These are phyloP conservation scores for Nasonovia ribisnigri DNA, from an alignment of 2,888 invertebrate species.

Conservation along the genomic window DNA sequence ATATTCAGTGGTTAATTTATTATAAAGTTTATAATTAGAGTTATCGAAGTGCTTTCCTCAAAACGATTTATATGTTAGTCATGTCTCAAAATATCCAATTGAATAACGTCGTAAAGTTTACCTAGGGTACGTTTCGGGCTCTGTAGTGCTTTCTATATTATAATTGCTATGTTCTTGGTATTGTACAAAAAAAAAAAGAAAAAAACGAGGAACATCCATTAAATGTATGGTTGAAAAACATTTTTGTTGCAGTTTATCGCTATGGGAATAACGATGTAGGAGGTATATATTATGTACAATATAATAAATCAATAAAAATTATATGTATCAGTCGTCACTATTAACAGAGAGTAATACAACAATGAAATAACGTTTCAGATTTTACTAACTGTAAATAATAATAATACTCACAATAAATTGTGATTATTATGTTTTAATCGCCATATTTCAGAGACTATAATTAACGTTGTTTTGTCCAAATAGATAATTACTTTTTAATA, in stretches of 20 bases:
- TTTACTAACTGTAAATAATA: background rate
- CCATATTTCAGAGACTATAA: background rate
- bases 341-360: background rate
- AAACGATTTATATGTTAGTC: background rate
- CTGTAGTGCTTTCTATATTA: background rate
- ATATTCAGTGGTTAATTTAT: background rate
- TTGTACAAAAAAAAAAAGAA: background rate
- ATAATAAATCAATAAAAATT: background rate
- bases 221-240: background rate
- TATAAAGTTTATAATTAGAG: background rate
- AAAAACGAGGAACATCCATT: background rate
- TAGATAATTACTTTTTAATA: background rate
- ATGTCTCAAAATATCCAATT: background rate
- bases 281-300: background rate
- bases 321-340: background rate
- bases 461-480: background rate
- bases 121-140: background rate
- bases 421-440: background rate
- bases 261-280: background rate
- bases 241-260: background rate
- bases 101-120: background rate
- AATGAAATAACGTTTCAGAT: background rate
- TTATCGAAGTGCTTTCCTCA: background rate
- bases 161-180: background rate
- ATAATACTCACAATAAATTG: background rate